Percentiles rank a stretch among this genome's conserved stretches.
Evolutionary conservation across 1,140 invertebrate genomes (phyloP).

Genomic region (Maniola jurtina): DNA sequence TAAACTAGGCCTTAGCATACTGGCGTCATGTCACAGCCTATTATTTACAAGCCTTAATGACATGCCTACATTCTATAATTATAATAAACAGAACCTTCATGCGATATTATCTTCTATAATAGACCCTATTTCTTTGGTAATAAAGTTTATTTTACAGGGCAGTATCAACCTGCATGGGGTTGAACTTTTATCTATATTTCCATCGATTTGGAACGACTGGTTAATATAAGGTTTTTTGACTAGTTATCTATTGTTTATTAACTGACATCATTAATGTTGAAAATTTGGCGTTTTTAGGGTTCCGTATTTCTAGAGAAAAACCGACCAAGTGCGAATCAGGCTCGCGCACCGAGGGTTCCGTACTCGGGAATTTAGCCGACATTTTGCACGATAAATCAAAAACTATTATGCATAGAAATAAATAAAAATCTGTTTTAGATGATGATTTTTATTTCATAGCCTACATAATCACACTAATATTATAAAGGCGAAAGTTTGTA

Average conservation of each 20-base stretch:
- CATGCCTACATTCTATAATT: constrained; percentile 53
- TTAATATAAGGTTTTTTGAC: constrained; percentile 20
- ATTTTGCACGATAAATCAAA: too few relatives aligned
- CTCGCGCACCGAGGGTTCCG: too few relatives aligned
- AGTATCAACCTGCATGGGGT: constrained; percentile 33
- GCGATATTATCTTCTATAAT: neutral
- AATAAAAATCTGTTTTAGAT: too few relatives aligned
- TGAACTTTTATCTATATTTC: constrained; percentile 37
- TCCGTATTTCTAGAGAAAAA: too few relatives aligned
- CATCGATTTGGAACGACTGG: constrained; percentile 33
- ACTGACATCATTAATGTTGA: constrained; percentile 22
- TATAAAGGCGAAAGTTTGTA: too few relatives aligned
- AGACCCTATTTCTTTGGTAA: neutral
- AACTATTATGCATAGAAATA: too few relatives aligned
- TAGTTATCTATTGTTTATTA: constrained; percentile 19
- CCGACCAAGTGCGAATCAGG: too few relatives aligned
- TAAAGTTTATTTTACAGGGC: constrained; percentile 5
- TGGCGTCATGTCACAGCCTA: constrained; percentile 44
- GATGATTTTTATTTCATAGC: too few relatives aligned
- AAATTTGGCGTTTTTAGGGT: constrained; percentile 13
- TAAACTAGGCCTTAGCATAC: constrained; percentile 38
- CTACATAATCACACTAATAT: too few relatives aligned
- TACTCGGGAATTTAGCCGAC: too few relatives aligned
- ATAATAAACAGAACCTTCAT: constrained; percentile 13
- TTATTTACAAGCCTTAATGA: constrained; percentile 59